These are phyloP conservation scores for Vireo griseus DNA, from an alignment of 2,797 vertebrate species.

Conservation along the genomic window DNA sequence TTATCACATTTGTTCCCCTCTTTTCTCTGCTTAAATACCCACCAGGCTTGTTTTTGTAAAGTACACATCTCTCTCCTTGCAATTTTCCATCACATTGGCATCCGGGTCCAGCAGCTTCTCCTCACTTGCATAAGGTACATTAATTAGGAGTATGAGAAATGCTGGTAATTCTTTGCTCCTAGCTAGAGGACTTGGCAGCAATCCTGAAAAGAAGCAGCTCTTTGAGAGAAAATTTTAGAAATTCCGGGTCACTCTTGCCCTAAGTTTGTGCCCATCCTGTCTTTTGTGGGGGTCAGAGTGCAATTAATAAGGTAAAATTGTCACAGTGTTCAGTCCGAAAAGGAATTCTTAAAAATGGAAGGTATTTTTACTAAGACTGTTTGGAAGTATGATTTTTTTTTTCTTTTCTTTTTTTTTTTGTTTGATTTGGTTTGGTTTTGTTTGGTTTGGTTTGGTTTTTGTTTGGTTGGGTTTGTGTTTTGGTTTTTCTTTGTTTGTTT, in stretches of 20 bases:
- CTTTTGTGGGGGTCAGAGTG: neutral
- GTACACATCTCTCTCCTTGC: accelerated
- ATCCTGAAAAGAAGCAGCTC: neutral
- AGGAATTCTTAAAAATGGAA: neutral
- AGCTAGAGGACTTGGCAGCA: neutral
- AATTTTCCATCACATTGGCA: neutral
- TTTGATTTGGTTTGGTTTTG: too few species aligned
- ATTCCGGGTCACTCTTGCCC: neutral
- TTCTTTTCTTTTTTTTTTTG: neutral
- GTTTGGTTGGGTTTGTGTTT: too few species aligned
- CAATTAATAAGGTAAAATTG: neutral
- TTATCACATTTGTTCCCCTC: neutral
- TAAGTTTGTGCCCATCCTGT: neutral
- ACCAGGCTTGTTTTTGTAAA: neutral
- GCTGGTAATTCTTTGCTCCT: neutral
- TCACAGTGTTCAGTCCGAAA: neutral
- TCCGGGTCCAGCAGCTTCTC: neutral
- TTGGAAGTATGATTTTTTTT: neutral
- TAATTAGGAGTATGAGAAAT: neutral
- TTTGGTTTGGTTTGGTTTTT: too few species aligned
- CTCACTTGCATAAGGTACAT: neutral
- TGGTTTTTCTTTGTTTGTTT: too few species aligned
- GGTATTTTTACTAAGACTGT: neutral
- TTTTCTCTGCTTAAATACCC: neutral
- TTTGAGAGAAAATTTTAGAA: neutral